A percentile compares a stretch with the other conserved stretches of the same genome.
These are phyloP conservation scores for Mirza zaza DNA, from an alignment of 2,113 vertebrate genomes.

Conservation along the genomic window DNA sequence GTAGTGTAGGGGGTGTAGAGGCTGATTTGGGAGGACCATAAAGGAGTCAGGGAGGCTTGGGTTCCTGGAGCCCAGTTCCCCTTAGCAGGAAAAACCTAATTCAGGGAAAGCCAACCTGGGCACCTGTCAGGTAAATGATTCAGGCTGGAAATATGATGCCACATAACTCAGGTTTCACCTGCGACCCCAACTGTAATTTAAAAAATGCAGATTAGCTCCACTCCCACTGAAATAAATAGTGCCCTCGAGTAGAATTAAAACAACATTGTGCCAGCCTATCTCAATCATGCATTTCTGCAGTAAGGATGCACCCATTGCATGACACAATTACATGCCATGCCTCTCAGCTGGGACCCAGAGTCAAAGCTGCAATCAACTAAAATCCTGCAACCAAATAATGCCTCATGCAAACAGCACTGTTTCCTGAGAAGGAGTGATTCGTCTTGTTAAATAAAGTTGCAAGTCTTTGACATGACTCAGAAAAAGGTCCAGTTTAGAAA, in stretches of 20 bases:
- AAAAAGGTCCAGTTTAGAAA: neutral
- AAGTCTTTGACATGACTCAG: neutral
- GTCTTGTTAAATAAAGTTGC: neutral
- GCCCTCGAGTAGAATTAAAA: neutral
- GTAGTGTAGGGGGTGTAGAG: neutral
- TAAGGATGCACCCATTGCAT: neutral
- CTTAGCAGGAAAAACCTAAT: neutral
- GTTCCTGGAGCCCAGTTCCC: neutral
- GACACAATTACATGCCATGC: neutral
- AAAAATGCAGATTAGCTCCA: neutral
- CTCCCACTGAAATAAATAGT: neutral
- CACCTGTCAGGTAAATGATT: neutral
- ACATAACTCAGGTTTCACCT: neutral
- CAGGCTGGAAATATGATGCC: neutral
- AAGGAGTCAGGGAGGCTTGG: neutral
- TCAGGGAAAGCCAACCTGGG: neutral
- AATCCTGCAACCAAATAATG: neutral
- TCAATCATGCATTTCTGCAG: neutral
- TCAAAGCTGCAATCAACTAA: neutral
- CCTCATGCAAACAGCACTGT: accelerated
- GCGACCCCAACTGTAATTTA: neutral
- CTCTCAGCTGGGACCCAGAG: neutral
- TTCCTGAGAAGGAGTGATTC: neutral
- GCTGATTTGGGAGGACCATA: neutral
- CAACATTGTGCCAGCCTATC: neutral